Base-by-base conservation (phyloP, 1,140 invertebrate species). In the Ceratina calcarata region DNA sequence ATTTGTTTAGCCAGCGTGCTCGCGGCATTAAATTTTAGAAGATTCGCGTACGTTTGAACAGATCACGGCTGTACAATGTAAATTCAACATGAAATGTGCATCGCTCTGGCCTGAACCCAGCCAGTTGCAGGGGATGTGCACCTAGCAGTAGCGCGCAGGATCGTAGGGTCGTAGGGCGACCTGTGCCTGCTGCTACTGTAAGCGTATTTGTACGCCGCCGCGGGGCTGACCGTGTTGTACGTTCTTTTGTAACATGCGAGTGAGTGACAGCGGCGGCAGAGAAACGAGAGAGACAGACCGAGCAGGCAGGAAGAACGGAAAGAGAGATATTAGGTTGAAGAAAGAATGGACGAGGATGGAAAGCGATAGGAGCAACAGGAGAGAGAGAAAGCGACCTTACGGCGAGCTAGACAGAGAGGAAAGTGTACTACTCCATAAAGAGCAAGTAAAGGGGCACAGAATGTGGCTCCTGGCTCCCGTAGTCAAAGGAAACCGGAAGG, bases 121-220 rank as follows among this genome's bases (percentile, higher is more conserved):
- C 8, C 20, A 27, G 69, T 37, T 51, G 45, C 45, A 53, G 24
- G 49, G 24, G 68, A 53, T n/a, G 3, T 20, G 20, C 58, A 78
- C 67, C 62, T 66, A 51, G 24, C 12, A 69, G 68, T 18, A 78
- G 49, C 58, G 85, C 87, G 87, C 87, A 89, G 85, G 81, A 88
- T 87, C 87, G 81, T 71, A 82, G 86, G 78, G 84, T 87, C 85
- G 75, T 60, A 51, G 37, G 37, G 45, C 53, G 66, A 65, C 58
- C 60, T 37, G 65, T 71, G 37, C 24, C 58, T 61, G 51, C n/a
- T 64, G 60, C 65, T 64, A 62, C 74, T 79, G 80, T 82, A 61
- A 15, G 22, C 57, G 18, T 55, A 16, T 18, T 12, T 72, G 32
- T 37, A 83, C 66, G 57, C 37, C 53, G 60, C 83, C 73, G 60